Evolutionary conservation across 2,113 vertebrate species (phyloP).

Genomic region (Stegastes partitus): DNA sequence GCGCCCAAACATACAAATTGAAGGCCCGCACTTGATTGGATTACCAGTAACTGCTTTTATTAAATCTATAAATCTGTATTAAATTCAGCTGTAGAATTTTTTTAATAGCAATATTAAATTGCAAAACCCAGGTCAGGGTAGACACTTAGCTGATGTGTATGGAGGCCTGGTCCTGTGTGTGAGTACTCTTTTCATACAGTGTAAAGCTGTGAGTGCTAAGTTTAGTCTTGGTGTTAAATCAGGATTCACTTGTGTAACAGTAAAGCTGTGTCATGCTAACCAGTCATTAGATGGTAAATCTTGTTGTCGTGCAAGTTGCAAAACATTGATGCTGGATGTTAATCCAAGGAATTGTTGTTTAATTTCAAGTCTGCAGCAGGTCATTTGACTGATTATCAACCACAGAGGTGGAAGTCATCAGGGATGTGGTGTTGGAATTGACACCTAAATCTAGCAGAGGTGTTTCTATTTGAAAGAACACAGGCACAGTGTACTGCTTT

Average conservation of each 20-base stretch:
- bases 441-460: background rate
- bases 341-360: conserved; percentile 25
- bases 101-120: background rate
- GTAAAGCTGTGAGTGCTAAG: no score
- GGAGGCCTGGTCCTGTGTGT: background rate
- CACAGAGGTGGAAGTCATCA: background rate
- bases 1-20: background rate
- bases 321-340: conserved; percentile 1
- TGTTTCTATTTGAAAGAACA: background rate
- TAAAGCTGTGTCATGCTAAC: background rate
- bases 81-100: background rate
- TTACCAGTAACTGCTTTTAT: background rate
- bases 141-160: background rate
- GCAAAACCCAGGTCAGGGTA: background rate
- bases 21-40: background rate
- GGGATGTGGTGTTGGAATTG: background rate
- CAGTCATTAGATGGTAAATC: conserved; percentile 17
- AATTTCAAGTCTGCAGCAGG: background rate
- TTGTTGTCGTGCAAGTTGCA: background rate
- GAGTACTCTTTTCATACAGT: background rate
- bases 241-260: background rate
- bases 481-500: background rate
- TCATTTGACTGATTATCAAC: background rate
- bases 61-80: conserved; percentile 10
- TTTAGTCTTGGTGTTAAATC: no score